Evolutionary conservation across 1,140 invertebrate species (phyloP), one percentile per base, ranked within the genome.

Genomic region (Zaprionus lachaisei): DNA sequence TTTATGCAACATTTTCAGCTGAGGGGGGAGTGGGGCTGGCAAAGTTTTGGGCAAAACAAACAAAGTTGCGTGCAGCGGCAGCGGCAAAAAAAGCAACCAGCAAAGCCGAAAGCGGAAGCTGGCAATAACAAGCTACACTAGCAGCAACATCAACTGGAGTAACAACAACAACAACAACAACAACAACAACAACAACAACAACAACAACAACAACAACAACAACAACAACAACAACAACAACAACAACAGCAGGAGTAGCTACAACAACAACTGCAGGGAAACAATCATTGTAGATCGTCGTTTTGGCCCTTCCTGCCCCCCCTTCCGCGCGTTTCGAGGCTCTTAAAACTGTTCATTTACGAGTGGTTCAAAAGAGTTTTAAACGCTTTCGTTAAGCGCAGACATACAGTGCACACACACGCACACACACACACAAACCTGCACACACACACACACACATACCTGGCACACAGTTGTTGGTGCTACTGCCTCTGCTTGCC

Each of bases 291-390:
- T 17, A 62, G 67, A 56, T 70, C 41, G 38, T 65, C 22, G 22
- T 26, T 47, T 54, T 37, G 20, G 6, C 49, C 47, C 41, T 41
- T 60, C n/a, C 67, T 62, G 58, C 58, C 47, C 2, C 6, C 9
- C 9, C 9, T 9, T 9, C 31, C 9, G 31, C 31, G 49, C 34
- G 7, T 73, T 56, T 63, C 55, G 55, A 49, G 31, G 57, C 56
- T 58, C 41, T 76, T 72, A 55, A 76, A 76, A 65, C 68, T 71
- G 54, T 76, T 76, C 68, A 72, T 76, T 72, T 76, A 61, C 68
- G 73, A 61, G 66, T 69, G 24, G 66, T 60, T 69, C 14, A 37
- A 69, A 60, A 69, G 66, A 63, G 77, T 72, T 72, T 77, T 66
- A 76, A 79, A 66, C 56, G 72, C 11, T 75, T 70, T 63, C 63